phyloP scores from a whole-genome alignment of 2,113 vertebrate genomes.

The Collichthys lucidus region DNA sequence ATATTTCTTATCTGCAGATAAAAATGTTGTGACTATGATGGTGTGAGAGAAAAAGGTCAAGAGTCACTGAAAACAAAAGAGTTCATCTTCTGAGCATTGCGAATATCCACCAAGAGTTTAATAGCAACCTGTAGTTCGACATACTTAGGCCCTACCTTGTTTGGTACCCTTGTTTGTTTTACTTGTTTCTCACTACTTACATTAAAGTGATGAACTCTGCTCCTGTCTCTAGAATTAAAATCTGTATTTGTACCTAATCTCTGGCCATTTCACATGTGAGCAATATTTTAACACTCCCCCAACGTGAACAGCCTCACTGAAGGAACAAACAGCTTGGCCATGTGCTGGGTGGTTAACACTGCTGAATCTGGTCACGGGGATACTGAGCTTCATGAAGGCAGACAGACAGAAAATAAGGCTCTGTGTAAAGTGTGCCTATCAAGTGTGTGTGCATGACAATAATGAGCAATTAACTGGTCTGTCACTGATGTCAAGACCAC shows the following conservation, averaged over 20 bases:
- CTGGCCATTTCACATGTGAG: background rate
- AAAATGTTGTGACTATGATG: background rate
- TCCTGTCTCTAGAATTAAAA: background rate
- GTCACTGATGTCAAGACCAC: background rate
- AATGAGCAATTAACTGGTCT: conserved; percentile 16
- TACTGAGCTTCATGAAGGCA: conserved; percentile 2
- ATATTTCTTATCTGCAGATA: background rate
- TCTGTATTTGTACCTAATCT: background rate
- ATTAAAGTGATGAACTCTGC: background rate
- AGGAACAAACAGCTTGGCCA: conserved; percentile 22
- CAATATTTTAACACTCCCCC: background rate
- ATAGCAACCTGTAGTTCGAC: background rate
- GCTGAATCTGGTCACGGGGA: conserved; percentile 7
- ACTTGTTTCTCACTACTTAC: background rate
- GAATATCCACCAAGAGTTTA: background rate
- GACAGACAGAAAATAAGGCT: conserved; percentile 15
- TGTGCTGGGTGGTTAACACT: conserved; percentile 7
- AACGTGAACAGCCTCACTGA: background rate
- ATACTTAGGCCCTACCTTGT: background rate
- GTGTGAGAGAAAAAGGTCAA: background rate
- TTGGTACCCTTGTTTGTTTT: no score
- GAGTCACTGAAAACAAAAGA: background rate
- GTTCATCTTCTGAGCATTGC: background rate
- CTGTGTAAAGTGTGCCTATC: background rate
- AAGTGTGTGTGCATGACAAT: background rate